Evolutionary conservation across 2,888 invertebrate species (phyloP), one percentile per base, ranked within the genome.

Genomic region (Magallana nippona): DNA sequence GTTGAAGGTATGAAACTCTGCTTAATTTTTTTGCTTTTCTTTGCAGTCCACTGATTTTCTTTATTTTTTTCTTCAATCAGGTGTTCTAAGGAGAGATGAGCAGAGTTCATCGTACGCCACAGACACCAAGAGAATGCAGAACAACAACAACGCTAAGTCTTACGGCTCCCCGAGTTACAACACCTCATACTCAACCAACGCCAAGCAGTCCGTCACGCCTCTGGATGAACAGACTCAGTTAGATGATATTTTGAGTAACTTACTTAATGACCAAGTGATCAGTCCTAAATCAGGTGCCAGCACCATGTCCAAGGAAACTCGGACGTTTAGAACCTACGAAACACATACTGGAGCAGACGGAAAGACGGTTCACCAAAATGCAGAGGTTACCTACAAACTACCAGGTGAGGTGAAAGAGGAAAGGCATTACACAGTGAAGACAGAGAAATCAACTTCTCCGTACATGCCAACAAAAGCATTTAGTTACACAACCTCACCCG

Each of bases 181-280:
- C 55, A 55, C 78, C 5, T 83, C 82, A 55, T 71, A 44, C 62
- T 57, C 80, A 15, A 79, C 79, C 13, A 44, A 60, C 55, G 82
- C 83, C 19, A 87, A 86, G 81, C 84, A 88, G 79, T 79, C 89
- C 2, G 88, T 89, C 63, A 89, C 90, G 55, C 87, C 91, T n/a
- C 84, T 90, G 10, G 91, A 92, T 22, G 93, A 93, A 84, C 91
- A 92, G 79, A 90, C 90, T 19, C 92, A 94, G 87, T 87, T 94
- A 56, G 94, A 94, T 88, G 92, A 92, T 78, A 92, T 94, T 82
- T 88, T 94, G 55, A 93, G 92, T 85, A 93, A 94, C 88, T 88
- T 94, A 84, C 91, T 94, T 77, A 92, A 92, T 57, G 93, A 93
- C 71, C 91, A 92, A 86, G 89, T 90, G 58, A 89, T 89, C 79